Evolutionary conservation across 1,140 invertebrate genomes (phyloP), one percentile per base, ranked within the genome.

Genomic region (Myzus persicae): DNA sequence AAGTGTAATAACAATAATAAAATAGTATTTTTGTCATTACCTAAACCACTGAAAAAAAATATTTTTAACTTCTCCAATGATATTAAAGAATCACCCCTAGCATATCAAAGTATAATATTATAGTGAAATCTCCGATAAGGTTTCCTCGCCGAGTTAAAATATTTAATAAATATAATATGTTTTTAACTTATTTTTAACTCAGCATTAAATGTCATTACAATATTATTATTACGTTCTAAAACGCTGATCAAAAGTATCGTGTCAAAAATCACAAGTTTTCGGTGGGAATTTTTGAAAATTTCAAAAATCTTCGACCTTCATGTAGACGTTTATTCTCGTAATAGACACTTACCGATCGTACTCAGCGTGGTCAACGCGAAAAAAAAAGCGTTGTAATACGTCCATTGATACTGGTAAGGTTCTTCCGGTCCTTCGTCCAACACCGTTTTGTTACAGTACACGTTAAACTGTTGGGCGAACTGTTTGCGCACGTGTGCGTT

Each of bases 321-420:
- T n/a, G 4, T n/a, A n/a, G 31, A 14, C 11, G 31, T 67, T n/a
- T 67, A n/a, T n/a, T 0, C 0, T n/a, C 31, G 6, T 22, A 20
- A 22, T 22, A 4, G 26, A 67, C 4, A 67, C 46, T 48, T 38
- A 89, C 98, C 98, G 94, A 99, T 98, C 14, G 98, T 99, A 94
- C 98, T 99, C 94, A 99, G 97, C 11, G 99, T 98, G 1, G 98
- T 99, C 94, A 98, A 97, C 38, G 98, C 97, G 95, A 99, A 99
- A 95, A 99, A 99, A 94, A 99, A 97, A 0, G 98, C 97, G 95
- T 99, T 98, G 94, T 98, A 99, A 95, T 98, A 99, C 94, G 98
- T 98, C 98, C 98, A 99, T 94, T 94, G 67, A 51, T 94, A 94
- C 2, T 94, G 84, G 24, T 93, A 76, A 9, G 24, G 76, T 46